These are phyloP conservation scores for Mionectes olivaceus DNA, from an alignment of 2,797 vertebrate species.

Conservation along the genomic window DNA sequence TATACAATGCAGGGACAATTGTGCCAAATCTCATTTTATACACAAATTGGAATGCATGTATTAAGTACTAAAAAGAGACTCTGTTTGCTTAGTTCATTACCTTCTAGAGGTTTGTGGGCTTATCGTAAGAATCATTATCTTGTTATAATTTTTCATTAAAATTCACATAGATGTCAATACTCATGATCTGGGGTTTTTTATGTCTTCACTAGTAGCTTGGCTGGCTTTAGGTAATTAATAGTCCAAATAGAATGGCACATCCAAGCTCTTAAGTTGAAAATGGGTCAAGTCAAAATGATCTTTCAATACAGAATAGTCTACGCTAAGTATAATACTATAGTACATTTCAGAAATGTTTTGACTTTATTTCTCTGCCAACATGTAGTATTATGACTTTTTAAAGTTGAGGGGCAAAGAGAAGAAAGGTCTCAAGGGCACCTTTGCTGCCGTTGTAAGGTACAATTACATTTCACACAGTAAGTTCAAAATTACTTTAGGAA, in stretches of 20 bases:
- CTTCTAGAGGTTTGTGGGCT: background rate
- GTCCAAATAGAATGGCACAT: background rate
- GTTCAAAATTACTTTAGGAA: background rate
- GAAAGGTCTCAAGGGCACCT: conserved; percentile 7
- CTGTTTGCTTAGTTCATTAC: background rate
- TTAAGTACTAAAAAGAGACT: background rate
- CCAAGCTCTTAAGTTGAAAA: background rate
- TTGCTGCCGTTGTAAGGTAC: background rate
- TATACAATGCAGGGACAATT: background rate
- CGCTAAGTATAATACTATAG: background rate
- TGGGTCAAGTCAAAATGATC: background rate
- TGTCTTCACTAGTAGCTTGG: background rate
- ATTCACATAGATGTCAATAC: background rate
- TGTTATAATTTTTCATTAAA: background rate
- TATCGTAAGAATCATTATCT: background rate
- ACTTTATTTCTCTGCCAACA: background rate
- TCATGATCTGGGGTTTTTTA: background rate
- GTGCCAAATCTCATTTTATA: background rate
- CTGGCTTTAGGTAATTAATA: background rate
- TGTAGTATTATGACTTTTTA: background rate
- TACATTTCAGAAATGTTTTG: background rate
- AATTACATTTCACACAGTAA: background rate
- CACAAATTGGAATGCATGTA: background rate
- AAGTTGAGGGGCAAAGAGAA: background rate
- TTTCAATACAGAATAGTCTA: background rate